Base-by-base conservation (phyloP, 2,113 vertebrate genomes). In the Uropsilus gracilis region DNA sequence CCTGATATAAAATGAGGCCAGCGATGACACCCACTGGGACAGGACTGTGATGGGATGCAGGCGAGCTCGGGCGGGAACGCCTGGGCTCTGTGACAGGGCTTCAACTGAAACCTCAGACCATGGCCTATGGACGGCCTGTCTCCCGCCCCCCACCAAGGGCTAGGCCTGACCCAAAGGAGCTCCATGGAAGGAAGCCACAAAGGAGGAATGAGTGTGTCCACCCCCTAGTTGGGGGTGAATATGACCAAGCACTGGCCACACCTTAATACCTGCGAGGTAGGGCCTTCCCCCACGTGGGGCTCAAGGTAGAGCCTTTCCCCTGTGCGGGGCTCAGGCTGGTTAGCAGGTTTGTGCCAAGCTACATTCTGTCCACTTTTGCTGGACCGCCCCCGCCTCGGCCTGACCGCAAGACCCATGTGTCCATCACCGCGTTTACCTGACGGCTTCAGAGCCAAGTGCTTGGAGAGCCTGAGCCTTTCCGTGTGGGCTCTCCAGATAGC, bases 181-280 rank as follows among this genome's bases (percentile, higher is more conserved):
- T 9, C 44, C 9, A 4, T 2, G 6, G 75, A 39, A 42, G 44
- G 64, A 89, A 48, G 17, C 57, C 26, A 77, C 34, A 18, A 80
- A 88, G 73, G 37, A 89, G 32, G 53, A 69, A 12, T 22, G 10
- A 44, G 17, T 30, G 11, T 9, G 4, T 11, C 1, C 3, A 2
- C 28, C 39, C 3, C 69, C 42, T 2, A 34, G 7, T 12, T 5
- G 0, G 55, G 46, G 18, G 1, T 32, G 24, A 34, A 2, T 6
- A 17, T 24, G 24, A 64, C 77, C 34, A 17, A 66, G 68, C 26
- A n/a, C 64, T 50, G 28, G 2, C 3, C 2, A 13, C 6, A 11
- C 32, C 26, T 72, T 39, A 8, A 81, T 20, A 34, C 64, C 59
- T 12, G 59, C 28, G 68, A 71, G 39, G 48, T 26, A 17, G 44